Conservation (phyloP, 2,888 invertebrate species). For the Octodonta nipae region DNA sequence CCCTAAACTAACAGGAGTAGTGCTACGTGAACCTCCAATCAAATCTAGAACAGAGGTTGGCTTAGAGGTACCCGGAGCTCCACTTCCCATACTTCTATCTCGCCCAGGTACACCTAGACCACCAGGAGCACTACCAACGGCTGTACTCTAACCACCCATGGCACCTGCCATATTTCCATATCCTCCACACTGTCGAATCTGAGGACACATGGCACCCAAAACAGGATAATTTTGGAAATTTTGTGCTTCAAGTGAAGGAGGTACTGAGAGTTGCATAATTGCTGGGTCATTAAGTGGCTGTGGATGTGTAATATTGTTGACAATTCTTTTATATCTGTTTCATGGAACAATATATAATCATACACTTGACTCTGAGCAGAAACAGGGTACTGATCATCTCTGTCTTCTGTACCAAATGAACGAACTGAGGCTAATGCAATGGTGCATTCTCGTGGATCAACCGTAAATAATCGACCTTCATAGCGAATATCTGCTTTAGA, state of each 20-base stretch:
- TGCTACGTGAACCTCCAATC: slow-evolving; percentile 62
- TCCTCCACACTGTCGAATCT: slow-evolving; percentile 37
- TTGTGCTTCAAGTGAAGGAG: slow-evolving; percentile 51
- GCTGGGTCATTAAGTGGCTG: slow-evolving; percentile 84
- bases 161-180: slow-evolving; percentile 37
- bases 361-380: slow-evolving; percentile 95
- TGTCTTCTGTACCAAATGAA: slow-evolving; percentile 97
- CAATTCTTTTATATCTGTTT: slow-evolving; percentile 96
- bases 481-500: slow-evolving; percentile 99
- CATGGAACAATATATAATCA: slow-evolving; percentile 95
- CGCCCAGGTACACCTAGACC: slow-evolving; percentile 37
- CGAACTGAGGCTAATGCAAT: slow-evolving; percentile 97
- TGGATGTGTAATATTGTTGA: slow-evolving; percentile 71
- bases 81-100: slow-evolving; percentile 27
- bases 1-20: slow-evolving; percentile 59
- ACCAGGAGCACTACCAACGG: slow-evolving; percentile 23
- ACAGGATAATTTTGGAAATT: slow-evolving; percentile 59
- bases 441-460: slow-evolving; percentile 98
- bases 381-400: slow-evolving; percentile 88
- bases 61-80: too few relatives aligned
- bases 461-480: slow-evolving; percentile 97
- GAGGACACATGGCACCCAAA: slow-evolving; percentile 42
- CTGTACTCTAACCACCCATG: slow-evolving; percentile 24
- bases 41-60: slow-evolving; percentile 55
- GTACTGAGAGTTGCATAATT: slow-evolving; percentile 81